Evolutionary conservation across 2,888 invertebrate genomes (phyloP).

Genomic region (Pseudococcus viburni): DNA sequence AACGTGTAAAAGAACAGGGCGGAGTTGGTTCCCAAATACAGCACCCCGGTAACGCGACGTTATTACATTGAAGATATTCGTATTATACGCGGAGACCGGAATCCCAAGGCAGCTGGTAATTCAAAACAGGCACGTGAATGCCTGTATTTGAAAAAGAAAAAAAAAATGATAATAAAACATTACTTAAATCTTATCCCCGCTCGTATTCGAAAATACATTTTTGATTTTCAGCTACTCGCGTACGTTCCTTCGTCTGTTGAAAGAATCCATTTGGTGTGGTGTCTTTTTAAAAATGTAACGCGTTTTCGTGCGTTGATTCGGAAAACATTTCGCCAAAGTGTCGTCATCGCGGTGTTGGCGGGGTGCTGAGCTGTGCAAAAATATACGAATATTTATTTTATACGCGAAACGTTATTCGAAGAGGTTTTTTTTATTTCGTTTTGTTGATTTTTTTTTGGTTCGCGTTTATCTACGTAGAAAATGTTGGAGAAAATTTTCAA

Average conservation of each 20-base stretch:
- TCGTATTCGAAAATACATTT: slow-evolving; percentile 42
- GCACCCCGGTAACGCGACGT: slow-evolving; percentile 20
- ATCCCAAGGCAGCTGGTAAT: slow-evolving; percentile 47
- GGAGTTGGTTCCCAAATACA: background rate
- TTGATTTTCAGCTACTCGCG: slow-evolving; percentile 32
- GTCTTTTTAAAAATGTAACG: slow-evolving; percentile 53
- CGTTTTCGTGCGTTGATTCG: slow-evolving; percentile 50
- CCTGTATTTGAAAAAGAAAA: slow-evolving; percentile 5
- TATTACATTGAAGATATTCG: background rate
- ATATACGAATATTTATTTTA: slow-evolving; percentile 20
- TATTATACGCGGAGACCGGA: background rate
- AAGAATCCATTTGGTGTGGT: slow-evolving; percentile 38
- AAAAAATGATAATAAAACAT: slow-evolving; percentile 48
- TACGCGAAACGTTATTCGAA: slow-evolving; percentile 2
- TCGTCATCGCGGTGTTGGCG: background rate
- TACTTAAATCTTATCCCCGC: slow-evolving; percentile 54
- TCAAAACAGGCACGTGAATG: slow-evolving; percentile 54
- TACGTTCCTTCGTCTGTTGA: background rate
- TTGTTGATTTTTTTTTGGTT: slow-evolving; percentile 2
- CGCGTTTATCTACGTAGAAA: background rate
- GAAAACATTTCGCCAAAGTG: slow-evolving; percentile 1
- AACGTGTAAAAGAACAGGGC: background rate
- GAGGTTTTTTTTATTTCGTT: background rate
- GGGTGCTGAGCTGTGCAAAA: background rate
- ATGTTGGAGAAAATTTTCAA: background rate